Evolutionary conservation across 1,140 invertebrate species (phyloP), one percentile per base, ranked within the genome.

Genomic region (Drosophila erecta): DNA sequence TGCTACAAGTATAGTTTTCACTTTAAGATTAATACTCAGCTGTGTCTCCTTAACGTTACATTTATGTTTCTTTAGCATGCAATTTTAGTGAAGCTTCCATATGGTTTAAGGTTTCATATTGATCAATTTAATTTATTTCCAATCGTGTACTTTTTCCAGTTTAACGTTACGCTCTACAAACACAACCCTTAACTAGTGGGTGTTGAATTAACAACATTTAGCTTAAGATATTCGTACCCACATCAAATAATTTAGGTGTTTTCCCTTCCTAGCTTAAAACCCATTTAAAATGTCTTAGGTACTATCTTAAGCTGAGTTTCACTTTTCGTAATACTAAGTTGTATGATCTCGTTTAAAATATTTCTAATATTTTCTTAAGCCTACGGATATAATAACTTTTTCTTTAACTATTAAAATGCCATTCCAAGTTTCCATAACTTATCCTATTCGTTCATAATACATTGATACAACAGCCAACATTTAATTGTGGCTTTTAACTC

Each of bases 1-100:
- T 22, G 37, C 51, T 53, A 62, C 44, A 41, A 61, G 15, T 61
- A 60, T 53, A 33, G 35, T 53, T 47, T 78, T 47, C 43, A 57
- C 27, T 53, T 73, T 40, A 55, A 40, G 27, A 54, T 67, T 83
- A 73, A 83, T 83, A 81, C 79, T 79, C 69, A 41, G 54, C 61
- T 74, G 66, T 33, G 30, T 35, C 59, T 56, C 12, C 14, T 47
- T 46, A 4, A 27, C 30, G 51, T 62, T 41, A 53, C 37, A 22
- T 12, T 54, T 20, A 6, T 27, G 37, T 22, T 40, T 43, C 73
- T 41, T 61, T 73, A 17, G 33, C 71, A 62, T 53, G 24, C 44
- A 41, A 22, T 49, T 53, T 71, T 22, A 27, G 37, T 56, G 50
- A 40, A n/a, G 46, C 35, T 54, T 77, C 11, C 15, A 44, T 40